Percentiles rank a stretch among this genome's conserved stretches.
Evolutionary conservation across 2,113 vertebrate genomes (phyloP).

Genomic region (Origma solitaria): DNA sequence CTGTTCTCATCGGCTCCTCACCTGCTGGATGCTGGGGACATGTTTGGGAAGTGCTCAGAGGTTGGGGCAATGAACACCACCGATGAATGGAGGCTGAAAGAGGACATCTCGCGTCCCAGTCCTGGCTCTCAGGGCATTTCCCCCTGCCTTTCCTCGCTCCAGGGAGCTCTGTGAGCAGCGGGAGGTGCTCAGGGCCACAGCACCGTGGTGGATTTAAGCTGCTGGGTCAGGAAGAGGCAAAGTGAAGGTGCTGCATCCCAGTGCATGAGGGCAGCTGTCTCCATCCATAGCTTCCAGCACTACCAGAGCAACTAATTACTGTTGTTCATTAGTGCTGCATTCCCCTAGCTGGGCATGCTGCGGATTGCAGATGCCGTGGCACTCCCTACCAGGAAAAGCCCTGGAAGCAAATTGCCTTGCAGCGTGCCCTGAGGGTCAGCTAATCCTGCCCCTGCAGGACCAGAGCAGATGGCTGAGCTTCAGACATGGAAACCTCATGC

Average conservation of each 20-base stretch:
- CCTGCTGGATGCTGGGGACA: background rate
- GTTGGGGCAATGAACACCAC: fast-evolving
- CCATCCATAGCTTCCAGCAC: background rate
- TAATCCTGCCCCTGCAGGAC: background rate
- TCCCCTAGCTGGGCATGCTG: background rate
- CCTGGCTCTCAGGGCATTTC: background rate
- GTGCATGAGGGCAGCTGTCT: background rate
- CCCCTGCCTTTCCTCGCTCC: background rate
- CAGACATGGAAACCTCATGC: background rate
- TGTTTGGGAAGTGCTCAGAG: background rate
- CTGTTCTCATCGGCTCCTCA: background rate
- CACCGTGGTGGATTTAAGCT: background rate
- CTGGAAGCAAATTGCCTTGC: background rate
- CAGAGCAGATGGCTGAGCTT: background rate
- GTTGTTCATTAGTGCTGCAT: background rate
- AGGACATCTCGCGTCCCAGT: background rate
- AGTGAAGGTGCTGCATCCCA: background rate
- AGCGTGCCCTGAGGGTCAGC: background rate
- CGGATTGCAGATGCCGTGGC: background rate
- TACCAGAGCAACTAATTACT: background rate
- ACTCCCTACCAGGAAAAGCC: background rate
- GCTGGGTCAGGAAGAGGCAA: background rate
- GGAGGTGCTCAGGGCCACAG: fast-evolving
- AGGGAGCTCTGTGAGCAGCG: background rate
- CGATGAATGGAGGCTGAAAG: background rate